These are phyloP conservation scores for Dolichopus griseipennis DNA, from an alignment of 2,888 invertebrate genomes.

Conservation along the genomic window DNA sequence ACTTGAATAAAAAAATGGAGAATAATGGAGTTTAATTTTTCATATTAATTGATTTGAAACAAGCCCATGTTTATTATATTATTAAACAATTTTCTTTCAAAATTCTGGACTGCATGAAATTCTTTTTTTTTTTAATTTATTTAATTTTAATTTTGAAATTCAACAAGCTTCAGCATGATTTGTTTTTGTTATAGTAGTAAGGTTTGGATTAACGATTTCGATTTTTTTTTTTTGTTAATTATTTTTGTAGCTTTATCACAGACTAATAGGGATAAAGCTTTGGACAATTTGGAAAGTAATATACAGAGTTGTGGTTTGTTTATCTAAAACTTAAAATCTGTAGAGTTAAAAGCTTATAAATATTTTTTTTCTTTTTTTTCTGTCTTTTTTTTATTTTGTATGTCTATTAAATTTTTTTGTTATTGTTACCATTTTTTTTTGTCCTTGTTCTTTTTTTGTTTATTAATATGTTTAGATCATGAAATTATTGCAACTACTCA, in stretches of 20 bases:
- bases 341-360: neutral
- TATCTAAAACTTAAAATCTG: slow-evolving; percentile 1
- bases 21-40: too few species aligned
- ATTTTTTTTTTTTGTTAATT: neutral
- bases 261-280: slow-evolving; percentile 47
- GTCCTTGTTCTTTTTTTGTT: neutral
- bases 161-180: neutral
- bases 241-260: slow-evolving; percentile 50
- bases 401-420: neutral
- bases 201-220: neutral
- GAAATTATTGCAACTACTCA: slow-evolving; percentile 24
- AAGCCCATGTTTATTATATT: too few species aligned
- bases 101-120: too few species aligned
- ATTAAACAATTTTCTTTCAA: too few species aligned
- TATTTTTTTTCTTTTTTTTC: slow-evolving; percentile 7
- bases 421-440: neutral
- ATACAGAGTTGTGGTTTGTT: slow-evolving; percentile 18
- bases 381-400: neutral
- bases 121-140: too few species aligned
- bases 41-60: too few species aligned
- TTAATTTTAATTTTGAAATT: neutral
- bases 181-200: neutral
- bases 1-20: too few species aligned
- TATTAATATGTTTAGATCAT: neutral
- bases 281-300: slow-evolving; percentile 40